Evolutionary conservation across 2,888 invertebrate species (phyloP).

Genomic region (Nudaria mundana): DNA sequence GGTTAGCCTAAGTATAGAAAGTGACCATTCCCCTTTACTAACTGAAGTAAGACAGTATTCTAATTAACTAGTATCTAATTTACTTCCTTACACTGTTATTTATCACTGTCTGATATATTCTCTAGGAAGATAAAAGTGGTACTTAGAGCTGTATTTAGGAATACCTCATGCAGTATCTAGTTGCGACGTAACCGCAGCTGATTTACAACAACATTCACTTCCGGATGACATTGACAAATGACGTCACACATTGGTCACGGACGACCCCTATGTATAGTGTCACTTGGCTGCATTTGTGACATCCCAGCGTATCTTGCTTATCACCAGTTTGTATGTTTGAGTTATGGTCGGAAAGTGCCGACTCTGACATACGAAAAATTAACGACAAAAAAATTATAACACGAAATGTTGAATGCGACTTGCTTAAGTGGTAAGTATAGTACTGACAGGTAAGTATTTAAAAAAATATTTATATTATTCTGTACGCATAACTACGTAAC

Average conservation of each 20-base stretch:
- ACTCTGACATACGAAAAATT: too few relatives aligned
- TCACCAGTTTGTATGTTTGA: slow-evolving; percentile 53
- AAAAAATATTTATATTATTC: too few relatives aligned
- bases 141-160: slow-evolving; percentile 29
- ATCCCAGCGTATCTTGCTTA: slow-evolving; percentile 50
- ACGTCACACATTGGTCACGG: slow-evolving; percentile 58
- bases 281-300: slow-evolving; percentile 36
- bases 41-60: slow-evolving; percentile 27
- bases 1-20: too few relatives aligned
- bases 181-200: slow-evolving; percentile 38
- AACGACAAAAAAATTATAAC: too few relatives aligned
- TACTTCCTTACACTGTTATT: slow-evolving; percentile 24
- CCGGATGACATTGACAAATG: slow-evolving; percentile 67
- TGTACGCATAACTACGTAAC: too few relatives aligned
- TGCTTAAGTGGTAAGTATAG: too few relatives aligned
- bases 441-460: too few relatives aligned
- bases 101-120: slow-evolving; percentile 27
- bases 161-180: slow-evolving; percentile 21
- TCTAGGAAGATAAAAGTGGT: slow-evolving; percentile 22
- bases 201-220: slow-evolving; percentile 56
- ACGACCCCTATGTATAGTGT: slow-evolving; percentile 58
- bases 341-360: too few relatives aligned
- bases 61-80: slow-evolving; percentile 25
- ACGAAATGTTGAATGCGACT: too few relatives aligned
- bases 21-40: slow-evolving; percentile 15